Base-by-base conservation (phyloP, 2,113 vertebrate genomes). In the Cisticola juncidis region DNA sequence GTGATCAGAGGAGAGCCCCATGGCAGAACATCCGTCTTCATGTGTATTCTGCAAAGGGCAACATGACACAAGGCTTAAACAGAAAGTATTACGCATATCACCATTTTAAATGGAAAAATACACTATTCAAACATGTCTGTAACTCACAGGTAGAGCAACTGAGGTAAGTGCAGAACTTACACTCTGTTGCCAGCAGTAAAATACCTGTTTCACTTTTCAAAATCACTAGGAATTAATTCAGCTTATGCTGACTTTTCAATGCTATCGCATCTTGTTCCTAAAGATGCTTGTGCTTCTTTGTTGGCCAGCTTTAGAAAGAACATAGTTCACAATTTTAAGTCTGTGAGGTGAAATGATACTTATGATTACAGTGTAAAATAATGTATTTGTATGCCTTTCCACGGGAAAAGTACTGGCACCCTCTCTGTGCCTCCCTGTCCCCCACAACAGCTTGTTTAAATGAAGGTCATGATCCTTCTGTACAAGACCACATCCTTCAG, bases 1-100 rank as follows among this genome's bases (percentile, higher is more conserved):
- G 36, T 36, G 47, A 50, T 9, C 5, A 21, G 70, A 78, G 25
- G 33, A 35, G 24, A 86, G 21, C 15, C 58, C 51, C 44, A 21
- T 1, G 1, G 51, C 6, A 42, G 20, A 71, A 51, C 16, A 42
- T 40, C 48, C 4, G 1, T 38, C 38, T 74, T 80, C 0, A 0
- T 36, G 33, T 42, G 38, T 35, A 19, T 35, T 71, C 69, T 78
- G 33, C 65, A 74, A 78, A 90, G 44, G 72, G 24, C 56, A 57
- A 20, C 54, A 14, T 3, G 42, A 28, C 58, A 58, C 93, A 38
- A 33, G 66, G 65, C 31, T 58, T 78, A 29, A 31, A 35, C 7
- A 6, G 45, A 54, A 86, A 68, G 40, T 29, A 45, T 40, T 35
- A 45, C 58, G 26, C 21, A 38, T 16, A 53, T 44, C 12, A 66